Base-by-base conservation (phyloP, 2,113 vertebrate genomes). In the Cololabis saira region DNA sequence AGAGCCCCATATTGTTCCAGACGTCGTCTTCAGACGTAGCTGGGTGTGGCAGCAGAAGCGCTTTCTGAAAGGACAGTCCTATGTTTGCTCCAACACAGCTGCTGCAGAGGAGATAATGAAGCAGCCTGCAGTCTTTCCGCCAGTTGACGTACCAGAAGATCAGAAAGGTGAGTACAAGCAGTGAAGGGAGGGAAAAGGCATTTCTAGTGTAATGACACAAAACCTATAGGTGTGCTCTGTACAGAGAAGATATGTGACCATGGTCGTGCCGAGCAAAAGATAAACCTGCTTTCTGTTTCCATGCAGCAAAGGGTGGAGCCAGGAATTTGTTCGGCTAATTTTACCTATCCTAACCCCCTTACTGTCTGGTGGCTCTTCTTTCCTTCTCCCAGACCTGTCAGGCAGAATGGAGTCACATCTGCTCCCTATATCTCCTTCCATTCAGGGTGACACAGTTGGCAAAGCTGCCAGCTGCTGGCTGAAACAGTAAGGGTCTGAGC, bases 351-450 rank as follows among this genome's bases (percentile, higher is more conserved):
- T 10, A n/a, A 41, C 19, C 21, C 8, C 33, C 30, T 2, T n/a
- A 45, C 57, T 74, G 66, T 60, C 70, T 74, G 53, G 74, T 59
- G 71, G 33, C 73, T 83, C 74, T 76, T 84, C 71, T 75, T 84
- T 74, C 78, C 62, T 71, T 73, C 61, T 67, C 70, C 50, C 69
- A 74, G 60, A 84, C 84, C 82, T 87, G 86, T 91, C 87, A 87
- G 81, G 81, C 70, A 71, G 72, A 89, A 89, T 85, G 76, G 79
- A 91, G 81, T 86, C 91, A 85, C 91, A 92, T 89, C 90, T 92
- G 90, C 66, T 87, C 80, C 78, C 77, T 60, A 50, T 66, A 84
- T 90, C 84, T 83, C 65, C 87, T 87, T 90, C 72, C 85, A 92
- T 89, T 87, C 76, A 63, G 71, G 57, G 82, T 80, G 74, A 87